A percentile compares a stretch with the other conserved stretches of the same genome.
Conservation (phyloP, 2,888 invertebrate species). For the Eupithecia tripunctaria region DNA sequence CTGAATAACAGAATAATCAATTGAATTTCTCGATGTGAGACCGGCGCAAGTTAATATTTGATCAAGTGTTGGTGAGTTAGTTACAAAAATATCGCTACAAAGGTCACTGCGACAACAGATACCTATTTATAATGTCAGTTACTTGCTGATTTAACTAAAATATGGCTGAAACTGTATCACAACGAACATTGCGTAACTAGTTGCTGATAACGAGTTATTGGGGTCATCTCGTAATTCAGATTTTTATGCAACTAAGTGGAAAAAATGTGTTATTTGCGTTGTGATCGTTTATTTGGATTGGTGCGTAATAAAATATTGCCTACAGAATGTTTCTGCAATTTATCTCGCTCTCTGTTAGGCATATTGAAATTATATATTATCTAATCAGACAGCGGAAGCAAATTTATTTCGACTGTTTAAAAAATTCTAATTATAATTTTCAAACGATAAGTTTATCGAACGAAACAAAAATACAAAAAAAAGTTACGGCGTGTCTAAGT, state of each 20-base stretch:
- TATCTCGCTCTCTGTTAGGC: background rate
- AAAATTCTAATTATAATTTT: background rate
- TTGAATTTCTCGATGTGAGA: constrained; percentile 15
- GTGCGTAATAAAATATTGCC: background rate
- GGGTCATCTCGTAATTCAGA: constrained; percentile 18
- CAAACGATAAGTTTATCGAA: background rate
- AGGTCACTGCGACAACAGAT: constrained; percentile 13
- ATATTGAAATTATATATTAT: background rate
- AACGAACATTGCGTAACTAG: constrained; percentile 6
- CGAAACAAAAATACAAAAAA: background rate
- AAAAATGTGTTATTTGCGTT: constrained; percentile 2
- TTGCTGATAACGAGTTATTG: constrained; percentile 13
- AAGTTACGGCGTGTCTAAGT: background rate
- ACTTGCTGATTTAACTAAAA: constrained; percentile 4
- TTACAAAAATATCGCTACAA: constrained; percentile 7
- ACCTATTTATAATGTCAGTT: background rate
- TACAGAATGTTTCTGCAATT: background rate
- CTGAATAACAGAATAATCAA: constrained; percentile 18
- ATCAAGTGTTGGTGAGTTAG: constrained; percentile 28
- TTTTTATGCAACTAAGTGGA: constrained; percentile 1
- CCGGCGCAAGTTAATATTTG: constrained; percentile 24
- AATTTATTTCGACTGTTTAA: background rate
- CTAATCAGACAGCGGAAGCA: constrained; percentile 4
- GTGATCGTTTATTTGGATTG: background rate
- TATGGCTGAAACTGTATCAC: background rate